These are phyloP conservation scores for Diabrotica balteata DNA, from an alignment of 2,888 invertebrate genomes.

Conservation along the genomic window DNA sequence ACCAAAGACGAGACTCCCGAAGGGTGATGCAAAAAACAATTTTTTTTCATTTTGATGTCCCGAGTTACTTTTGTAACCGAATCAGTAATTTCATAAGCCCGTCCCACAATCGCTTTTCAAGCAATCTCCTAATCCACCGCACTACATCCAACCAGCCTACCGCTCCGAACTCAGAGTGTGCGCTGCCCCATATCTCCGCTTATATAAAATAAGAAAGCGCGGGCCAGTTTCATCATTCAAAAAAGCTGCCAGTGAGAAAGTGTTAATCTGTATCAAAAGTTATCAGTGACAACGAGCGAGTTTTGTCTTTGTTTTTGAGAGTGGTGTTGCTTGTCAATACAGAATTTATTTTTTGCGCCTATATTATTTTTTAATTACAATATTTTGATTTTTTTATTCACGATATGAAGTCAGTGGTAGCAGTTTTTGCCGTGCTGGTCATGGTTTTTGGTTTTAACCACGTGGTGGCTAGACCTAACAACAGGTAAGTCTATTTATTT, in stretches of 20 bases:
- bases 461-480: conserved; percentile 40
- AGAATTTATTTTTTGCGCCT: too few species aligned
- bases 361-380: too few species aligned
- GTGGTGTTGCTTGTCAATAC: too few species aligned
- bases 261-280: conserved; percentile 14
- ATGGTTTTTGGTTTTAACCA: conserved; percentile 40
- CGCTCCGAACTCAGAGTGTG: conserved; percentile 16
- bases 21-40: too few species aligned
- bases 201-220: conserved; percentile 33
- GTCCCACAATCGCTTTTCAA: background rate
- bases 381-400: conserved; percentile 2
- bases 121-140: conserved; percentile 8
- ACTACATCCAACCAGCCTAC: conserved; percentile 5
- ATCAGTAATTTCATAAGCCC: background rate
- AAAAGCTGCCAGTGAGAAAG: conserved; percentile 37
- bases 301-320: background rate
- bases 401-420: conserved; percentile 36
- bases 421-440: conserved; percentile 33
- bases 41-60: too few species aligned
- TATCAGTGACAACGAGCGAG: conserved; percentile 13
- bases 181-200: conserved; percentile 24
- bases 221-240: conserved; percentile 39
- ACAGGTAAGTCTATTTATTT: conserved; percentile 34
- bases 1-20: too few species aligned
- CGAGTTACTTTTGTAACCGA: too few species aligned